phyloP scores from a whole-genome alignment of 2,888 invertebrate genomes.

The Drosophila pegasa region DNA sequence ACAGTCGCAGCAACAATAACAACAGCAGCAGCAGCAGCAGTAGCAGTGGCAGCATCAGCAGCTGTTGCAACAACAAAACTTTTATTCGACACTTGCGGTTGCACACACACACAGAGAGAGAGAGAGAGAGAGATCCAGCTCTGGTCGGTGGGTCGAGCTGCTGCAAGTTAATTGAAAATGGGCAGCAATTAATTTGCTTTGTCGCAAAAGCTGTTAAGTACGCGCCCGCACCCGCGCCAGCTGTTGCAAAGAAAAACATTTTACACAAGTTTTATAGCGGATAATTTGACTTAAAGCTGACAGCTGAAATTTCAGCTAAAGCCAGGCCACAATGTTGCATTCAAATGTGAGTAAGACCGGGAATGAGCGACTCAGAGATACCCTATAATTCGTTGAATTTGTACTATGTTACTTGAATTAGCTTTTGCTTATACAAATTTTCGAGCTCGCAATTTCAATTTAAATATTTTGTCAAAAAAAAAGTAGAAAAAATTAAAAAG shows the following conservation, averaged over 20 bases:
- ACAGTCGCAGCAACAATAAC: conserved; percentile 36
- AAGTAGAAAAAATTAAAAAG: no score
- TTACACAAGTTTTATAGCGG: conserved; percentile 48
- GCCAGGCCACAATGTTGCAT: conserved; percentile 47
- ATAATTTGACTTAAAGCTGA: conserved; percentile 63
- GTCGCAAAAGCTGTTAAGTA: conserved; percentile 74
- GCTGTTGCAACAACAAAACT: conserved; percentile 36
- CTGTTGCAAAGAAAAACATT: conserved; percentile 60
- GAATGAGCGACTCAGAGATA: no score
- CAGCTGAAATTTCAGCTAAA: conserved; percentile 33
- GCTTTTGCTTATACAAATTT: no score
- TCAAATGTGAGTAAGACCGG: no score
- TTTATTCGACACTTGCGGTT: conserved; percentile 64
- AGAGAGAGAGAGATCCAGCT: conserved; percentile 7
- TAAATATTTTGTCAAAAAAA: no score
- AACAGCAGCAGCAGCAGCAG: conserved; percentile 25
- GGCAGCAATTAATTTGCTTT: conserved; percentile 80
- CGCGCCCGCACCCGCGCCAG: neutral
- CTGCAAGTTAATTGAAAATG: conserved; percentile 76
- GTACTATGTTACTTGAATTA: no score
- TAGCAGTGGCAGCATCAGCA: conserved; percentile 15
- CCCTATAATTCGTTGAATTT: no score
- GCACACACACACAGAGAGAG: conserved; percentile 42
- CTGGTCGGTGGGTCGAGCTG: conserved; percentile 10
- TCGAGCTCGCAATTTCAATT: no score